Evolutionary conservation across 2,797 vertebrate genomes (phyloP).

Genomic region (Clarias platycephalus): DNA sequence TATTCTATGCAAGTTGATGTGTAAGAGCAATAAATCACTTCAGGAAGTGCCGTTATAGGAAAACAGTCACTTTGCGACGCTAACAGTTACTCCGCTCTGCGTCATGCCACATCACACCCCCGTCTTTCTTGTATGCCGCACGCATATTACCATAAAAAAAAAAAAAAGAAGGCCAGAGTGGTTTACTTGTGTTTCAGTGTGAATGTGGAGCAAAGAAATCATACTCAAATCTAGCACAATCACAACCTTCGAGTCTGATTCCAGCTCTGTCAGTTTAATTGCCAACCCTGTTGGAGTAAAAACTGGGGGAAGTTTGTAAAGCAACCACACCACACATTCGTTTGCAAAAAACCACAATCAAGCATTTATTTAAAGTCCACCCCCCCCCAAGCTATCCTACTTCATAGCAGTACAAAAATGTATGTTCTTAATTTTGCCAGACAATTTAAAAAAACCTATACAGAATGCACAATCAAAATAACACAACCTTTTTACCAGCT

Average conservation of each 20-base stretch:
- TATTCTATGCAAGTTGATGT: not conserved
- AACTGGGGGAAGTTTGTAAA: not conserved
- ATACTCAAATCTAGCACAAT: slow-evolving; percentile 7
- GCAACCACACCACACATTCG: not conserved
- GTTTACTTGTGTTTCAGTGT: not conserved
- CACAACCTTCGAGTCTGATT: not conserved
- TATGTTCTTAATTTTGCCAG: slow-evolving; percentile 26
- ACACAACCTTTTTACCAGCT: slow-evolving; percentile 14
- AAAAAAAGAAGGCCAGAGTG: not conserved
- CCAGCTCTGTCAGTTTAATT: not conserved
- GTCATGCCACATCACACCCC: not conserved
- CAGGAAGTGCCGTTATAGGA: not conserved
- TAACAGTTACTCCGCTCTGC: not conserved
- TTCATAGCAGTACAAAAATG: slow-evolving; percentile 50
- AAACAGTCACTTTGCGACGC: not conserved
- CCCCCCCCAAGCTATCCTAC: slow-evolving; percentile 41
- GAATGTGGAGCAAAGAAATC: not conserved
- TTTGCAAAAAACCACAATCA: slow-evolving; percentile 44
- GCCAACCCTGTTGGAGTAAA: not conserved
- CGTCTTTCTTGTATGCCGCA: too few relatives aligned
- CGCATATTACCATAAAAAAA: not conserved
- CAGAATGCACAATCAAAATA: slow-evolving; percentile 44
- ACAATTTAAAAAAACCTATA: slow-evolving; percentile 47
- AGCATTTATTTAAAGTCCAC: slow-evolving; percentile 47
- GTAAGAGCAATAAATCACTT: not conserved